phyloP scores from a whole-genome alignment of 2,797 vertebrate species.

The Hydrolagus colliei region DNA sequence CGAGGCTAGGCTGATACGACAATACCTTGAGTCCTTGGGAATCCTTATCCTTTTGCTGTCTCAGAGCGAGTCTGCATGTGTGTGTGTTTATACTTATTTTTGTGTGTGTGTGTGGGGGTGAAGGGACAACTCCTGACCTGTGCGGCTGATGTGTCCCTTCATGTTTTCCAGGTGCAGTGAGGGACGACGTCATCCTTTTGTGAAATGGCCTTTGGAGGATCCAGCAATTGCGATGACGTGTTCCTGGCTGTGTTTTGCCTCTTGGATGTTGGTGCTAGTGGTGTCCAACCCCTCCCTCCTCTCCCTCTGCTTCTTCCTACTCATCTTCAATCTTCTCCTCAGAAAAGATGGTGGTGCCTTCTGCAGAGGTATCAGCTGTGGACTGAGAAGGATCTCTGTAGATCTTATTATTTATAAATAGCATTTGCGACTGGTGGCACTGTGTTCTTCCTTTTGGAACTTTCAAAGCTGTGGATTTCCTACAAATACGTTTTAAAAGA shows the following conservation, averaged over 20 bases:
- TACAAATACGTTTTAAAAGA: background rate
- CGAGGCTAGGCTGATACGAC: too few species aligned
- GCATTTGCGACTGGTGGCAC: background rate
- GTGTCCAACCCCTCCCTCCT: background rate
- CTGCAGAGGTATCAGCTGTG: constrained; percentile 14
- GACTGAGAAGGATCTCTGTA: background rate
- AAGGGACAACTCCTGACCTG: constrained; percentile 9
- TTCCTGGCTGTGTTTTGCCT: constrained; percentile 22
- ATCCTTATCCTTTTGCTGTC: too few species aligned
- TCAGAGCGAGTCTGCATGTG: too few species aligned
- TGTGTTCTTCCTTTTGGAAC: too few species aligned
- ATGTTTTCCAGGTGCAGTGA: constrained; percentile 31
- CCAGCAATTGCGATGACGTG: constrained; percentile 30
- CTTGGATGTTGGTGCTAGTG: constrained; percentile 21
- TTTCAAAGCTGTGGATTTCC: background rate
- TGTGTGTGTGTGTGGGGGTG: background rate
- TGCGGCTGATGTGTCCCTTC: constrained; percentile 29
- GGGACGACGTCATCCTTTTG: constrained; percentile 30
- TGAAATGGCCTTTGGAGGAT: constrained; percentile 30
- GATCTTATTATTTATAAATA: background rate
- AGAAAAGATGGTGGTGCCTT: constrained; percentile 23
- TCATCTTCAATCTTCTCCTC: constrained; percentile 7
- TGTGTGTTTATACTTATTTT: too few species aligned
- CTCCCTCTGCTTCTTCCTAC: background rate
- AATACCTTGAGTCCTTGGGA: too few species aligned